Evolutionary conservation across 1,140 invertebrate species (phyloP).

Genomic region (Drosophila nikananu): DNA sequence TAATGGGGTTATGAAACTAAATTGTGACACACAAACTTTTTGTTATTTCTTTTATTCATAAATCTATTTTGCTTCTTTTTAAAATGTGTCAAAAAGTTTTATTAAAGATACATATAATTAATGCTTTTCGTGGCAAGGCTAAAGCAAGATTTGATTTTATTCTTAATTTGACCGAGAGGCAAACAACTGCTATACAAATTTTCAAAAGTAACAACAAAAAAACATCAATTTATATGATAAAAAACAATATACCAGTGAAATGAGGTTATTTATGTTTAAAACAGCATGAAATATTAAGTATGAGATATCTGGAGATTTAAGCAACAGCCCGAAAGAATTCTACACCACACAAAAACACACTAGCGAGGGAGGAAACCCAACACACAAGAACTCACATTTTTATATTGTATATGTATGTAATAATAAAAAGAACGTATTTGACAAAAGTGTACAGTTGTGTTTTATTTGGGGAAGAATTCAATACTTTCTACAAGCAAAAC

Average conservation of each 20-base stretch:
- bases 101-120: neutral
- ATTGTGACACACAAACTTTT: neutral
- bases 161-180: neutral
- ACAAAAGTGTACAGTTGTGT: constrained; percentile 59
- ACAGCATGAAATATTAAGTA: neutral
- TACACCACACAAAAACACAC: constrained; percentile 42
- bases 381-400: constrained; percentile 59
- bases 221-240: neutral
- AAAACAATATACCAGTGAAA: constrained; percentile 3
- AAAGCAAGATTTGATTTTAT: neutral
- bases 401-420: constrained; percentile 67
- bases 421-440: constrained; percentile 63
- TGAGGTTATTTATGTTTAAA: neutral
- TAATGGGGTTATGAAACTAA: too few species aligned
- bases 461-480: constrained; percentile 38
- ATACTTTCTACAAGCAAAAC: neutral
- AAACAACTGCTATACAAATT: neutral
- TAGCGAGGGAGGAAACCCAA: constrained; percentile 44
- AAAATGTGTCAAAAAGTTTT: neutral
- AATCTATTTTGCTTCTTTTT: neutral
- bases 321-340: constrained; percentile 25
- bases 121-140: neutral
- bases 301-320: constrained; percentile 10
- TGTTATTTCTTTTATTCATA: neutral
- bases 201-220: neutral